Evolutionary conservation across 2,797 vertebrate species (phyloP).

Genomic region (Tamandua tetradactyla): DNA sequence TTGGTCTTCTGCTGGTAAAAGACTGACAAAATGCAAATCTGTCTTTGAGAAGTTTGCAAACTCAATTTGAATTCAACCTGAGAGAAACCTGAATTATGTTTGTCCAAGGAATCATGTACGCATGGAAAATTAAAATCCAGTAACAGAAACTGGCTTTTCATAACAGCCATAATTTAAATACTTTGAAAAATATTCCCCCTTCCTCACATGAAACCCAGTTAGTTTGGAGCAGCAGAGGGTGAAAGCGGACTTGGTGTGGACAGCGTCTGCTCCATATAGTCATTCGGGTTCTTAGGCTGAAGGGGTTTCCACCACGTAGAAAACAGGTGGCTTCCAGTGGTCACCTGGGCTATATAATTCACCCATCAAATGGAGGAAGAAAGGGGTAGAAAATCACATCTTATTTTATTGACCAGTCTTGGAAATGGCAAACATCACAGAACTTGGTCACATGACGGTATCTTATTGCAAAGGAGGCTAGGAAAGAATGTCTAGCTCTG

Average conservation of each 20-base stretch:
- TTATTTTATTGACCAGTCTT: not conserved
- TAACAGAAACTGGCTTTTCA: not conserved
- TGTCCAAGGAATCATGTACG: not conserved
- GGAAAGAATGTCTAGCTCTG: not conserved
- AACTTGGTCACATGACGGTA: not conserved
- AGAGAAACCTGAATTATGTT: not conserved
- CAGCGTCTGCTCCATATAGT: not conserved
- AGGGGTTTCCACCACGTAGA: not conserved
- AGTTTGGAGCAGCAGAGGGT: not conserved
- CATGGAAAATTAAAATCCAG: not conserved
- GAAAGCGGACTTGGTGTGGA: no score
- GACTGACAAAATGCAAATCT: not conserved
- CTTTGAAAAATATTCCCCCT: not conserved
- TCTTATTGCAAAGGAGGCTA: not conserved
- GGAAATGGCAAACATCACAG: not conserved
- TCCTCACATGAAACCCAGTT: not conserved
- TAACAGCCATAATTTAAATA: not conserved
- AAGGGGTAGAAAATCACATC: not conserved
- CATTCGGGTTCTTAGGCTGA: not conserved
- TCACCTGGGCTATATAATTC: not conserved
- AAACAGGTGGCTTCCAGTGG: not conserved
- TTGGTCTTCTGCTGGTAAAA: not conserved
- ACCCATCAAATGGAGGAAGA: not conserved
- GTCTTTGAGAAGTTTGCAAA: not conserved
- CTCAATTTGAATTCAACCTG: not conserved